Evolutionary conservation across 2,888 invertebrate species (phyloP), one percentile per base, ranked within the genome.

Genomic region (Drosophila austrosaltans): DNA sequence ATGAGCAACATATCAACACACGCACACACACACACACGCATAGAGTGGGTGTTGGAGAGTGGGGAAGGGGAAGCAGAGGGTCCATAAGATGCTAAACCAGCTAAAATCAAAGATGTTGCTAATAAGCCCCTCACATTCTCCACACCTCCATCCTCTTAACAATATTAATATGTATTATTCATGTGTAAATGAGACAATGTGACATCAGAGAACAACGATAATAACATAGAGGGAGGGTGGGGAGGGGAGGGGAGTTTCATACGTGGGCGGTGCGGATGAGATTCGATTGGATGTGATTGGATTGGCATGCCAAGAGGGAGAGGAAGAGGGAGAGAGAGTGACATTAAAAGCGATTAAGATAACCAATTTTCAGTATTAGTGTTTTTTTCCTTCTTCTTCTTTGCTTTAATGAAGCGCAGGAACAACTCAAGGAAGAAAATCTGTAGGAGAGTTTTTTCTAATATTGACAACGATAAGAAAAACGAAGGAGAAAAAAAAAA

Each of bases 391-490:
- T 32, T 32, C 6, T 32, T 32, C 36, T 36, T 36, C 36, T 48
- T 81, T 69, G 68, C 79, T 76, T 74, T 78, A 79, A 79, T 79
- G 79, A 81, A 69, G 66, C 69, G 8, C 4, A 32, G 28, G 16
- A 16, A 16, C 56, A 12, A 59, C 56, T 42, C 63, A 56, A 64
- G 48, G 12, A 48, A 25, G 22, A 48, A 48, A 48, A 48, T 48
- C 39, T 28, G 64, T 39, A 12, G 30, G 30, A 16, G 28, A 20
- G 25, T 12, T n/a, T 12, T 22, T 25, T 40, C 59, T 75, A 77
- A 81, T 83, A 81, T 81, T 83, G 78, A 74, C 4, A 68, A 70
- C 87, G 87, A 86, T 86, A 82, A 80, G 83, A 12, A 42, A 59
- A 60, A 44, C 44, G 62, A 61, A 72, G 69, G 69, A 25, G 2